Percentiles rank a stretch among this genome's conserved stretches.
Evolutionary conservation across 2,888 invertebrate genomes (phyloP).

Genomic region (Dasypogon diadema): DNA sequence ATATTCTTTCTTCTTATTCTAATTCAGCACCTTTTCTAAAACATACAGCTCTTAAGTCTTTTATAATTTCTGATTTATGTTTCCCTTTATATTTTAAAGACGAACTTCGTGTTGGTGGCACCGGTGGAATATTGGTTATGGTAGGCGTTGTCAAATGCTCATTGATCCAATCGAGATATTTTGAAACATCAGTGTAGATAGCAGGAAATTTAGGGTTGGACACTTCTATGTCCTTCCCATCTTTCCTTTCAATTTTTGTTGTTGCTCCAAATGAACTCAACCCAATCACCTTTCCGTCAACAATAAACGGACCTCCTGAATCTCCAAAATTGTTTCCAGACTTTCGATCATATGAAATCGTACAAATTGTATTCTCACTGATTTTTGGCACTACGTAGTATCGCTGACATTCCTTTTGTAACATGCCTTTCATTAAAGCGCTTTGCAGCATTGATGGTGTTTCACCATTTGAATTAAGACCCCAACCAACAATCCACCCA

Average conservation of each 20-base stretch:
- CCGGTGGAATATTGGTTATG: too few relatives aligned
- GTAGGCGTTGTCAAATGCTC: too few relatives aligned
- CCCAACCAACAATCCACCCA: background rate
- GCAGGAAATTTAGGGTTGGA: background rate
- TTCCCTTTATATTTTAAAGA: too few relatives aligned
- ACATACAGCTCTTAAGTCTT: too few relatives aligned
- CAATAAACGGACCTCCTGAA: slow-evolving; percentile 27
- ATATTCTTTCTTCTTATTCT: too few relatives aligned
- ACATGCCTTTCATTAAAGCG: background rate
- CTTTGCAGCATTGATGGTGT: background rate
- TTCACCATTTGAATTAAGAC: background rate
- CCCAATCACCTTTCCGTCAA: slow-evolving; percentile 1
- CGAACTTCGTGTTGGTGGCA: too few relatives aligned
- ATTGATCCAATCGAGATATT: slow-evolving; percentile 9
- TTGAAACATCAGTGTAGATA: slow-evolving; percentile 4
- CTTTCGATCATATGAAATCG: background rate
- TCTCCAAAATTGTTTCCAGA: background rate
- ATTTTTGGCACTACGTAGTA: background rate
- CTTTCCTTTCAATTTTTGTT: background rate
- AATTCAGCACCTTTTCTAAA: too few relatives aligned
- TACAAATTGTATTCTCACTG: background rate
- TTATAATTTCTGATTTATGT: too few relatives aligned
- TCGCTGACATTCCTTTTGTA: background rate
- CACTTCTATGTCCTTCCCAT: background rate
- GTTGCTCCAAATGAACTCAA: background rate